Evolutionary conservation across 2,797 vertebrate species (phyloP), one percentile per base, ranked within the genome.

Genomic region (Allobates femoralis): DNA sequence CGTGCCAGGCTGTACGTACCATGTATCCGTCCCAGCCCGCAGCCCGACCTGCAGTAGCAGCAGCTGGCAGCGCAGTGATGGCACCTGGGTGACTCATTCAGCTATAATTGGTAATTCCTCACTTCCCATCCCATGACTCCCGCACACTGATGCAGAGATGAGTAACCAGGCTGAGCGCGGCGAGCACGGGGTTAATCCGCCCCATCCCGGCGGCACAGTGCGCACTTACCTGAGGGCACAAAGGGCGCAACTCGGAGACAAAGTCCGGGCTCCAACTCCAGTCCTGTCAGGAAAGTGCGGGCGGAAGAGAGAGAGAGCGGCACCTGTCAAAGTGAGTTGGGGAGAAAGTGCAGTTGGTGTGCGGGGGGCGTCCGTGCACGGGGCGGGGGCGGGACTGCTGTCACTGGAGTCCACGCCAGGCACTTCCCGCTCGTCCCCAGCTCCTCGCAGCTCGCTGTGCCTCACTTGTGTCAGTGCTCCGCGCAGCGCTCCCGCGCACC

Each of bases 31-130:
- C 7, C 41, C 41, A 46, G 41, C 41, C 37, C 8, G 37, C 37
- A 41, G 37, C 8, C n/a, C n/a, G n/a, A n/a, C n/a, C n/a, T n/a
- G n/a, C n/a, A 41, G 11, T 12, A 56, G 28, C 12, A 28, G 30
- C 21, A 64, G 56, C 16, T 14, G 30, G 32, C 51, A 32, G 50
- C 62, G 64, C 58, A 58, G 50, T 14, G 7, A 26, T 34, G 26
- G 74, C 50, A 82, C 80, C 74, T 71, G 86, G 32, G 80, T 87
- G 80, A 87, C 50, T 87, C 81, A 87, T 83, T 71, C 75, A 67
- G 75, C 86, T 87, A 87, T 79, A 87, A 83, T 87, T 83, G 86
- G 86, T 37, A 73, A 83, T 84, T 79, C 66, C 86, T 84, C 86
- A 84, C 76, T 84, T 74, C 23, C 75, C 73, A 41, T 73, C 86